Percentiles rank a stretch among this genome's conserved stretches.
phyloP scores from a whole-genome alignment of 2,888 invertebrate species.

The Isoperla grammatica region DNA sequence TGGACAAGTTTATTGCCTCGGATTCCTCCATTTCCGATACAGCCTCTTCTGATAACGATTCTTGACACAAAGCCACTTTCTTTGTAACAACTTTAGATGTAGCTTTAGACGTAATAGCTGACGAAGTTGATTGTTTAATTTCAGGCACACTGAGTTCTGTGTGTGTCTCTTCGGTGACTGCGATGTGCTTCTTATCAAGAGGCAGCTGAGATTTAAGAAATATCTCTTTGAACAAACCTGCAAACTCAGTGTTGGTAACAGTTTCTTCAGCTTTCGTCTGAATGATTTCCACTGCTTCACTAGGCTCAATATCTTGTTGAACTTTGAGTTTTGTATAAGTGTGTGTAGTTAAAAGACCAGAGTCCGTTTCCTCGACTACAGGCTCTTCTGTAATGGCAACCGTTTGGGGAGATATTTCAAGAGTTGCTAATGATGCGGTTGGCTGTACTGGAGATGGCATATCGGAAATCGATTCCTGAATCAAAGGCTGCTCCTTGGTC shows the following conservation, averaged over 20 bases:
- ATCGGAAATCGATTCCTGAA: slow-evolving; percentile 21
- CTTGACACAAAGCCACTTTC: not conserved
- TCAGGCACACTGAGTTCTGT: slow-evolving; percentile 11
- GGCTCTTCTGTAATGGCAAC: not conserved
- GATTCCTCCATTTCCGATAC: not conserved
- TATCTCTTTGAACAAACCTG: slow-evolving; percentile 6
- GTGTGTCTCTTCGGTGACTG: slow-evolving; percentile 14
- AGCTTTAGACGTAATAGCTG: not conserved
- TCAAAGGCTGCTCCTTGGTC: slow-evolving; percentile 21
- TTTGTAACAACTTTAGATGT: slow-evolving; percentile 2
- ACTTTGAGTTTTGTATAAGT: slow-evolving; percentile 3
- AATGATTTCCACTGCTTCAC: slow-evolving; percentile 21
- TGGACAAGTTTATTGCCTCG: not conserved
- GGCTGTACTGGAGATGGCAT: slow-evolving; percentile 1
- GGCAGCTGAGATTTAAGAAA: not conserved
- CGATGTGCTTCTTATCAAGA: slow-evolving; percentile 13
- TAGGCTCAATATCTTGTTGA: slow-evolving; percentile 23
- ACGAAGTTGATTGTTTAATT: not conserved
- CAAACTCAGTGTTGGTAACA: slow-evolving; percentile 18
- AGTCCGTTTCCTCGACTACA: too few relatives aligned
- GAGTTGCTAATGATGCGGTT: slow-evolving; percentile 8
- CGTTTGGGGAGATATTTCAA: not conserved
- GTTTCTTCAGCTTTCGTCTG: slow-evolving; percentile 20
- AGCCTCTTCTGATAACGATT: too few relatives aligned
- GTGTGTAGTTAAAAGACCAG: too few relatives aligned